Evolutionary conservation across 2,888 invertebrate species (phyloP), one percentile per base, ranked within the genome.

Genomic region (Epirrita christyi): DNA sequence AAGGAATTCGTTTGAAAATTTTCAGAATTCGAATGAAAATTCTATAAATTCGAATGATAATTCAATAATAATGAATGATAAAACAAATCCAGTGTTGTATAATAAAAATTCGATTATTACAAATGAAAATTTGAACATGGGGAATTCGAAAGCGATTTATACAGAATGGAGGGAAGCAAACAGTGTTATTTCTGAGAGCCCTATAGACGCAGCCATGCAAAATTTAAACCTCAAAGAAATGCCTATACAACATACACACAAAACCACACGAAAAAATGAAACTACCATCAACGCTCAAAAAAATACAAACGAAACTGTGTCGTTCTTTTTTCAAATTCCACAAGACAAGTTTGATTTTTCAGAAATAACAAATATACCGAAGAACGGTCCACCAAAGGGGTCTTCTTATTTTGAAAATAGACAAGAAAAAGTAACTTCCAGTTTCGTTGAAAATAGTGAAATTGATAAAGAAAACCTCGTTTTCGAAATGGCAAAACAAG

Each of bases 361-460:
- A 41, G 11, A 43, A 27, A 5, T 32, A 9, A 34, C 13, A 32
- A 46, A 21, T 21, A 4, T 29, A 29, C 29, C 7, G n/a, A 6
- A 14, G 14, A 38, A 14, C 3, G 9, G 8, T 32, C 9, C 32
- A 13, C n/a, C 36, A 3, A 38, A 0, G 2, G 14, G 14, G 38
- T 8, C 14, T 6, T 6, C 11, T n/a, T 8, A 38, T 6, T 29
- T 44, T 36, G 32, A 52, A 47, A 51, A 50, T 10, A 10, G 38
- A 8, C 7, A 21, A 44, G 10, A 32, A 29, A 46, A 37, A n/a
- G 0, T 5, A 9, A n/a, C 28, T 8, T 42, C 43, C 7, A 44
- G 40, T 59, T 37, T 62, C 61, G 0, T 51, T 49, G 42, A 27
- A 27, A 36, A 11, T 36, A 38, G 8, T 11, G 38, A 14, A 14